These are phyloP conservation scores for Scaptomyza montana DNA, from an alignment of 1,140 invertebrate genomes.

Conservation along the genomic window DNA sequence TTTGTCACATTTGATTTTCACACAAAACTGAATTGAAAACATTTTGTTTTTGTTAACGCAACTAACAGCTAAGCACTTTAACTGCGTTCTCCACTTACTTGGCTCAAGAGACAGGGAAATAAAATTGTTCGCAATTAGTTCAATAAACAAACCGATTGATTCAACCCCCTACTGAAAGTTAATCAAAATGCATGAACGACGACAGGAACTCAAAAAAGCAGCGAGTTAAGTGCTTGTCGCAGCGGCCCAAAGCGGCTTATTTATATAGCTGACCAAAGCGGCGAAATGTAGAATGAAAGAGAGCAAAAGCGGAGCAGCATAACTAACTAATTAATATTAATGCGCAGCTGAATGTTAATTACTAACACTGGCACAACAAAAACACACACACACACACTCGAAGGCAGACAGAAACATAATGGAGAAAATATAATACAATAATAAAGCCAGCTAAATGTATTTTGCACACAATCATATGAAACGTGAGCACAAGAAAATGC, in stretches of 20 bases:
- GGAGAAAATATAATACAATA: not conserved
- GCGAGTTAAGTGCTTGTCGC: conserved; percentile 39
- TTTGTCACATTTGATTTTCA: not conserved
- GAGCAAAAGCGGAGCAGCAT: conserved; percentile 45
- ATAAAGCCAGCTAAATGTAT: conserved; percentile 51
- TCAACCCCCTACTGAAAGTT: conserved; percentile 35
- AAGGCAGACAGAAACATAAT: too few species aligned
- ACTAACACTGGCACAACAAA: conserved; percentile 40
- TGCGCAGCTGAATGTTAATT: conserved; percentile 75
- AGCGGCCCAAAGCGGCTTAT: conserved; percentile 26
- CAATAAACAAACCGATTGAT: conserved; percentile 30
- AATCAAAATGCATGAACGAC: conserved; percentile 47
- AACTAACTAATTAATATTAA: conserved; percentile 82
- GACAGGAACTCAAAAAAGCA: conserved; percentile 24
- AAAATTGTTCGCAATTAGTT: conserved; percentile 30
- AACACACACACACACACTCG: conserved; percentile 13
- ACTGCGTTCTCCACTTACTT: not conserved
- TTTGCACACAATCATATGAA: conserved; percentile 76
- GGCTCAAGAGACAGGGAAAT: conserved; percentile 9
- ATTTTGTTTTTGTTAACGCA: not conserved
- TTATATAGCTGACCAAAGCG: conserved; percentile 17
- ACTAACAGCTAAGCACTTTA: not conserved
- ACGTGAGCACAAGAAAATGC: conserved; percentile 57
- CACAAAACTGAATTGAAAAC: not conserved
- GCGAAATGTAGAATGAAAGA: not conserved